These are phyloP conservation scores for Saguinus imperator DNA, from an alignment of 2,113 vertebrate species.

Conservation along the genomic window DNA sequence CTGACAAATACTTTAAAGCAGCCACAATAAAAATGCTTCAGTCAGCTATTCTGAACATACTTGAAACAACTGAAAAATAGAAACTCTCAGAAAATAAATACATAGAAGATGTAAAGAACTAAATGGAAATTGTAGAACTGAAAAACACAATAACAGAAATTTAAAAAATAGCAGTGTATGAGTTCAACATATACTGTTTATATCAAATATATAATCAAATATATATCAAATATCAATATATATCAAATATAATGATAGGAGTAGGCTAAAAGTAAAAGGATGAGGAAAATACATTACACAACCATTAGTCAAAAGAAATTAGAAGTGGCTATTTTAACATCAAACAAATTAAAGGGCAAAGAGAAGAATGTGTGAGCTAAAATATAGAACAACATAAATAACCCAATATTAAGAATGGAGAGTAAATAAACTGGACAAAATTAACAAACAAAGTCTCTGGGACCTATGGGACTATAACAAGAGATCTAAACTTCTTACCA, in stretches of 20 bases:
- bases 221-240: no score
- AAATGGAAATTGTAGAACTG: background rate
- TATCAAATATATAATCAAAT: no score
- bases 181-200: background rate
- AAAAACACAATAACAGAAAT: background rate
- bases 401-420: background rate
- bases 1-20: background rate
- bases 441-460: background rate
- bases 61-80: background rate
- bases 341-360: background rate
- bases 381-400: background rate
- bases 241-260: no score
- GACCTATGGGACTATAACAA: background rate
- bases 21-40: background rate
- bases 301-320: no score
- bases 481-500: background rate
- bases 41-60: background rate
- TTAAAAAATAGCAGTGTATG: background rate
- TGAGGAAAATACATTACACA: no score
- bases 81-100: background rate
- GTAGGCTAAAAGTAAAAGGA: no score
- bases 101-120: background rate
- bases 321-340: no score
- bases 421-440: background rate
- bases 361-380: background rate